A percentile compares a stretch with the other conserved stretches of the same genome.
Evolutionary conservation across 2,797 vertebrate genomes (phyloP).

Genomic region (Neosalanx taihuensis): DNA sequence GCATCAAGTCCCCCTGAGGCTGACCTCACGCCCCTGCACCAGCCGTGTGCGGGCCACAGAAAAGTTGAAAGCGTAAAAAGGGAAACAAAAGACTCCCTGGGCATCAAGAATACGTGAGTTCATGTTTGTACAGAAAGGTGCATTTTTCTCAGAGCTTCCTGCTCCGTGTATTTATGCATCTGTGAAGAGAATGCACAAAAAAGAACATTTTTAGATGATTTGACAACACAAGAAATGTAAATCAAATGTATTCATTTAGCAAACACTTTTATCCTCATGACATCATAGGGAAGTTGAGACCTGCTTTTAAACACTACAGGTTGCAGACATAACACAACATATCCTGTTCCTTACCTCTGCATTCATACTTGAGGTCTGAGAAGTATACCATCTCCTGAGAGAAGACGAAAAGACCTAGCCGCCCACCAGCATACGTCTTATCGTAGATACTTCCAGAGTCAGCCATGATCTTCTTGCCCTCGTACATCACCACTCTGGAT

Average conservation of each 20-base stretch:
- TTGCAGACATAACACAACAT: neutral
- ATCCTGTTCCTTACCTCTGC: slow-evolving; percentile 83
- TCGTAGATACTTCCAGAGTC: slow-evolving; percentile 96
- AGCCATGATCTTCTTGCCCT: slow-evolving; percentile 98
- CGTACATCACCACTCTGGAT: slow-evolving; percentile 94
- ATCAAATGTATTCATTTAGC: too few relatives aligned
- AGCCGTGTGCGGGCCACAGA: slow-evolving; percentile 74
- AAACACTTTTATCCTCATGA: too few relatives aligned
- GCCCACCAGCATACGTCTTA: slow-evolving; percentile 94
- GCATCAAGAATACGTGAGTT: slow-evolving; percentile 69
- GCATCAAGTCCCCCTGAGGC: slow-evolving; percentile 80
- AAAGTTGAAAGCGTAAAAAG: slow-evolving; percentile 73
- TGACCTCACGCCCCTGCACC: slow-evolving; percentile 74
- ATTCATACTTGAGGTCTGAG: slow-evolving; percentile 98
- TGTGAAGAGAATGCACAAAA: slow-evolving; percentile 56
- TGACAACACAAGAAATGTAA: too few relatives aligned
- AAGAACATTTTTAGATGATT: neutral
- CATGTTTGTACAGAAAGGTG: slow-evolving; percentile 86
- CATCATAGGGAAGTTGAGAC: too few relatives aligned
- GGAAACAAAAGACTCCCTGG: slow-evolving; percentile 76
- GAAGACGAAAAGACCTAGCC: slow-evolving; percentile 95
- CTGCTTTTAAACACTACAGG: too few relatives aligned
- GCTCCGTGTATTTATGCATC: slow-evolving; percentile 81
- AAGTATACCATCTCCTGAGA: slow-evolving; percentile 99
- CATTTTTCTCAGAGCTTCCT: slow-evolving; percentile 80